Evolutionary conservation across 2,113 vertebrate species (phyloP), one percentile per base, ranked within the genome.

Genomic region (Corapipo altera): DNA sequence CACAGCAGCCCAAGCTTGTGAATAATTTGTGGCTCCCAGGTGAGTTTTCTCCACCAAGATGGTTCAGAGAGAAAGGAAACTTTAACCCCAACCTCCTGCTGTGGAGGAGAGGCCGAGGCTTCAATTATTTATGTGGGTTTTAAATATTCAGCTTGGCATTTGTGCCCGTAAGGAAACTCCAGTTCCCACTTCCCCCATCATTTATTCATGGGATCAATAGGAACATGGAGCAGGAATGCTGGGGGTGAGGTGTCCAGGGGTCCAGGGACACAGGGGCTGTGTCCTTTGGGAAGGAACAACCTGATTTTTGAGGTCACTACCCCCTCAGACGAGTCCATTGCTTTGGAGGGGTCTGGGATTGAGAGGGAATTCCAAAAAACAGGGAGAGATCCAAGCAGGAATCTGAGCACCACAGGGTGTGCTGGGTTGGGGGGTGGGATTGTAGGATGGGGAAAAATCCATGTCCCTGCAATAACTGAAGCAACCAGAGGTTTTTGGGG

Each of bases 171-270:
- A 85, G 78, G 88, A 91, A 95, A 83, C 67, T 91, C 55, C 28
- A 80, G 91, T 67, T 94, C 55, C 64, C 72, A 61, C 55, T 80
- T 92, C 72, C 59, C 84, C 54, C 21, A 91, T 95, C 39, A 86
- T 64, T 94, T 93, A 94, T 94, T 94, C 75, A 90, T 77, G 78
- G 88, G 46, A 96, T 96, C 95, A 74, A 94, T 81, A 84, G 90
- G 76, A 81, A 44, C 57, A 37, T 3, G 11, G 27, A 76, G 52
- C 70, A 41, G n/a, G 7, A 71, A 37, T 21, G 39, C 35, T 71
- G 1, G 17, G 59, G 28, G 61, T 41, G 6, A 6, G 46, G 69
- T 30, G 5, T 18, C 39, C 74, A 49, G 46, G 69, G 33, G 5
- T 18, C 39, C 74, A 49, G 46, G 64, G 35, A 8, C 1, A 5